Evolutionary conservation across 2,113 vertebrate genomes (phyloP), one percentile per base, ranked within the genome.

Genomic region (Tychaedon coryphoeus): DNA sequence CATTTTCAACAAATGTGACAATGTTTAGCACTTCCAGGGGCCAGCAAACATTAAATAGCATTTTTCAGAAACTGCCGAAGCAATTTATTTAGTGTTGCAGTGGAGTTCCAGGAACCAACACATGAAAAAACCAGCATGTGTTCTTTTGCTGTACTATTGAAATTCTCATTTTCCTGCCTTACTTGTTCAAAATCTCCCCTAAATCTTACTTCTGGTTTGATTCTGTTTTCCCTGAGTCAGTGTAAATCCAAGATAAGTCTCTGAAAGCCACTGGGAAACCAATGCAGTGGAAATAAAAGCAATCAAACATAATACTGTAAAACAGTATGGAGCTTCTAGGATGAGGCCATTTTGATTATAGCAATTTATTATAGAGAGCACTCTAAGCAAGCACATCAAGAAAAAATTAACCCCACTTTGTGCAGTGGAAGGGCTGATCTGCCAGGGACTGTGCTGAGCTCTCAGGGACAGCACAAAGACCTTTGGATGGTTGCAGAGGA

Each of bases 51-150:
- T 93, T 97, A 95, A 96, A 80, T 77, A 69, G 40, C 88, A 88
- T 77, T 97, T 95, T 96, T 83, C 79, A 92, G 71, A 95, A 96
- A 74, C 64, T 84, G 85, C 60, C 90, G 88, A 88, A 71, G 75
- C 25, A 86, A 90, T 93, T 93, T 93, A 64, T 89, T 87, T 94
- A 82, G 33, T 73, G 31, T 88, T 88, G 60, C 31, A 70, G 40
- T 51, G 36, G 92, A 88, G 43, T 93, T 92, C 71, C 60, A 88
- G 69, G 69, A 94, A 64, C 60, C 71, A 77, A 43, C 51, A 71
- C 64, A 86, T 57, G 78, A 93, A 96, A 88, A 81, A 92, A 42
- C 42, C 42, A 56, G 85, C 60, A 62, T 45, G 47, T 70, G 66
- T 50, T 93, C 34, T 80, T 65, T 84, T 71, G 33, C 29, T 77